phyloP scores from a whole-genome alignment of 1,140 invertebrate genomes.

The Patella vulgata region DNA sequence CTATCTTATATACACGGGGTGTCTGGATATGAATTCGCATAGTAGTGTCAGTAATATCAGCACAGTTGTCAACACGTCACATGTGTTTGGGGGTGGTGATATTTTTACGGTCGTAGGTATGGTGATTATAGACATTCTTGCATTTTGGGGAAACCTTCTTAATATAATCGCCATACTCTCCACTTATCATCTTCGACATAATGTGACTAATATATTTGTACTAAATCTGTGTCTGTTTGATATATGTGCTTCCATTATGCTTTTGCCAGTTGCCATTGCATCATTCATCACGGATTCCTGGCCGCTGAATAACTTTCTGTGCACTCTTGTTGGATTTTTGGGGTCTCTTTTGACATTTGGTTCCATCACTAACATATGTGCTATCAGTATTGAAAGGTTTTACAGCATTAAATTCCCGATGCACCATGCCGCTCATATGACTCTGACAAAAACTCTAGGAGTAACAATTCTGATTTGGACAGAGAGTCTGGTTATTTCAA shows the following conservation, averaged over 20 bases:
- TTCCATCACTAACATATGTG: slow-evolving; percentile 21
- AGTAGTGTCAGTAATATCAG: too few relatives aligned
- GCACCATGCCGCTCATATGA: slow-evolving; percentile 31
- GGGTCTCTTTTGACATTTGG: slow-evolving; percentile 13
- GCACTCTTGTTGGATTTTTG: slow-evolving; percentile 15
- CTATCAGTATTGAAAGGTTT: slow-evolving; percentile 27
- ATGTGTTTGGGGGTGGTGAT: too few relatives aligned
- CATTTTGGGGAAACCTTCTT: slow-evolving; percentile 13
- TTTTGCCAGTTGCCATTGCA: slow-evolving; percentile 7
- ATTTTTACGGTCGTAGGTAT: too few relatives aligned
- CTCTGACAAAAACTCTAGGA: slow-evolving; percentile 4
- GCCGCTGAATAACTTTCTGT: slow-evolving; percentile 1
- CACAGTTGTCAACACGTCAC: too few relatives aligned
- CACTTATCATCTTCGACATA: slow-evolving; percentile 14
- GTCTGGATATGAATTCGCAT: too few relatives aligned
- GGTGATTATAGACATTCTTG: too few relatives aligned
- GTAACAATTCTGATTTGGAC: slow-evolving; percentile 15
- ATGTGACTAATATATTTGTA: slow-evolving; percentile 24
- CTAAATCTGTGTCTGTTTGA: slow-evolving; percentile 26
- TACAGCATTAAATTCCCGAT: slow-evolving; percentile 31
- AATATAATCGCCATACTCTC: slow-evolving; percentile 16
- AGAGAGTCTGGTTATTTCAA: background rate
- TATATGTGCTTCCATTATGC: slow-evolving; percentile 9
- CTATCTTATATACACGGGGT: too few relatives aligned
- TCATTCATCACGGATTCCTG: slow-evolving; percentile 5